Evolutionary conservation across 2,888 invertebrate species (phyloP).

Genomic region (Drosophila koepferae): DNA sequence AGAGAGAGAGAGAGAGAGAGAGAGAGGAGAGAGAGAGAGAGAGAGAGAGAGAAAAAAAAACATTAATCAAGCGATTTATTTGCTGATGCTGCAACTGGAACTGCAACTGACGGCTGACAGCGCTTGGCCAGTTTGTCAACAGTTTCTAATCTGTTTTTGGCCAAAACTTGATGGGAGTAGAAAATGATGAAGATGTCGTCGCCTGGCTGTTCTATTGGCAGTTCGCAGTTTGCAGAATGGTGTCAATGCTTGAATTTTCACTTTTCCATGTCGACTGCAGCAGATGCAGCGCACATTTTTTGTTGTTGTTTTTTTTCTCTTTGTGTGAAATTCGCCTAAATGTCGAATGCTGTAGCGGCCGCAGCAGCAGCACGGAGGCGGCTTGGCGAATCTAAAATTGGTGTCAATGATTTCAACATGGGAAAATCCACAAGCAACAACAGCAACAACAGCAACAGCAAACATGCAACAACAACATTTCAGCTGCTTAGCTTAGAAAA

Average conservation of each 20-base stretch:
- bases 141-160: slow-evolving; percentile 58
- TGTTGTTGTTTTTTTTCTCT: slow-evolving; percentile 32
- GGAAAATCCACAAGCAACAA: slow-evolving; percentile 64
- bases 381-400: slow-evolving; percentile 65
- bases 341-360: slow-evolving; percentile 35
- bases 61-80: slow-evolving; percentile 67
- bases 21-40: too few species aligned
- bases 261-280: slow-evolving; percentile 54
- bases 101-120: slow-evolving; percentile 6
- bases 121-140: slow-evolving; percentile 9
- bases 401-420: slow-evolving; percentile 81
- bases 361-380: slow-evolving; percentile 56
- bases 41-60: slow-evolving; percentile 12
- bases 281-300: slow-evolving; percentile 14
- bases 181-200: slow-evolving; percentile 36
- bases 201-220: slow-evolving; percentile 57
- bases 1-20: slow-evolving; percentile 4
- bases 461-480: slow-evolving; percentile 42
- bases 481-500: slow-evolving; percentile 65
- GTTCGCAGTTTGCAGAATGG: slow-evolving; percentile 66
- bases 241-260: slow-evolving; percentile 64
- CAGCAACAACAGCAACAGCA: slow-evolving; percentile 8
- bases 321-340: slow-evolving; percentile 77
- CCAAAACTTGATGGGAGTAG: slow-evolving; percentile 13
- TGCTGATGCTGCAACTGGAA: slow-evolving; percentile 29